Base-by-base conservation (phyloP, 2,797 vertebrate genomes). In the Anas bahamensis region DNA sequence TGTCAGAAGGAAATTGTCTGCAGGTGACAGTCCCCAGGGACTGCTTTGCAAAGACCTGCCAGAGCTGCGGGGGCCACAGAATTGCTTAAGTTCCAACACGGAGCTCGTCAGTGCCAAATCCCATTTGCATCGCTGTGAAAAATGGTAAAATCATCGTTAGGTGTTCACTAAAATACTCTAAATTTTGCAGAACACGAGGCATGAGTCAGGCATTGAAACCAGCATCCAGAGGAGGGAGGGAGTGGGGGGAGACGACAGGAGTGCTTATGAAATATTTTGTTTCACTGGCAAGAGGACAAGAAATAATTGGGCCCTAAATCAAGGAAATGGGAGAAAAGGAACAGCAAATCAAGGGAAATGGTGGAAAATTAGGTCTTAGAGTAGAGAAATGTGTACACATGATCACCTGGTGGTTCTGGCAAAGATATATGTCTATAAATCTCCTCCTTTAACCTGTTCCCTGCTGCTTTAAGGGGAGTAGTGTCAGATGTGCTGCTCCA, bases 251-350 rank as follows among this genome's bases (percentile, higher is more conserved):
- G 88, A 77, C 23, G 3, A 94, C 96, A 95, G 97, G 97, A 97
- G 90, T 81, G 88, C 94, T 97, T 97, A 96, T 97, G 97, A 98
- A 98, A 98, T 98, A 98, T 96, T 98, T 97, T 98, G 97, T 98
- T 98, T 98, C 97, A 78, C 87, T 98, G 98, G 98, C 97, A 98
- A 97, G 80, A 95, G 95, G 97, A 98, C 98, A 98, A 98, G 97
- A 98, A 98, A 97, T 98, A 98, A 98, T 98, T 98, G 97, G 97
- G 95, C 97, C 97, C 97, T 98, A 98, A 98, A 98, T 98, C 98
- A 98, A 97, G 94, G 95, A 97, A 98, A 98, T 98, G 97, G 97
- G 96, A 95, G 96, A 98, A 97, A 97, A 93, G 92, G 95, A 97
- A 96, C 96, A 94, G 98, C 97, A 98, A 98, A 98, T 98, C 98